phyloP scores from a whole-genome alignment of 2,888 invertebrate genomes.

The Napeogenes inachia region DNA sequence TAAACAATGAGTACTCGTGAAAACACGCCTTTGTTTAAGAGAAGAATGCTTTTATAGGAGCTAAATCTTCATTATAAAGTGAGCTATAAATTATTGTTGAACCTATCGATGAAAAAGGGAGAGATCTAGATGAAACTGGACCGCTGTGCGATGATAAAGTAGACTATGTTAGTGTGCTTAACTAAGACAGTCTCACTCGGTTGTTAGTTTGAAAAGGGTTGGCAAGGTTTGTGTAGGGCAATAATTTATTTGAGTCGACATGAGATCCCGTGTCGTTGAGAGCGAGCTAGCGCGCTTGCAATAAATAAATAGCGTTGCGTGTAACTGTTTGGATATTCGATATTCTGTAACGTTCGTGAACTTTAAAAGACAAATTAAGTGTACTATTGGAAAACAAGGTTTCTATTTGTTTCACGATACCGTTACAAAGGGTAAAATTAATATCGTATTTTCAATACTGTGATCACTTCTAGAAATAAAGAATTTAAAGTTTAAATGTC shows the following conservation, averaged over 20 bases:
- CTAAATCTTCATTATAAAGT: slow-evolving; percentile 70
- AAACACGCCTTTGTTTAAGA: slow-evolving; percentile 52
- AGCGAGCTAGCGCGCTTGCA: slow-evolving; percentile 40
- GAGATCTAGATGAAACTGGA: slow-evolving; percentile 19
- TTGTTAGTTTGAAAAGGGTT: slow-evolving; percentile 36
- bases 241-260: slow-evolving; percentile 60
- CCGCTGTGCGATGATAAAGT: slow-evolving; percentile 28
- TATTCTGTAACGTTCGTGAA: slow-evolving; percentile 53
- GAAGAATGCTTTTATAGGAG: slow-evolving; percentile 39
- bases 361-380: slow-evolving; percentile 39
- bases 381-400: slow-evolving; percentile 20
- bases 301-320: slow-evolving; percentile 59
- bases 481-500: no score
- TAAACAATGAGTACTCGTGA: slow-evolving; percentile 53
- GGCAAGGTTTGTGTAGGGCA: slow-evolving; percentile 41
- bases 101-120: slow-evolving; percentile 49
- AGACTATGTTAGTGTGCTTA: slow-evolving; percentile 25
- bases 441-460: no score
- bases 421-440: no score
- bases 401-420: slow-evolving; percentile 7
- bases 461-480: no score
- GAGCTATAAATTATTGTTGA: slow-evolving; percentile 55
- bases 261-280: slow-evolving; percentile 56
- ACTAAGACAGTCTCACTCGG: slow-evolving; percentile 25
- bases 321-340: slow-evolving; percentile 52